phyloP scores from a whole-genome alignment of 2,113 vertebrate genomes.

The Anser brachyrhynchus region DNA sequence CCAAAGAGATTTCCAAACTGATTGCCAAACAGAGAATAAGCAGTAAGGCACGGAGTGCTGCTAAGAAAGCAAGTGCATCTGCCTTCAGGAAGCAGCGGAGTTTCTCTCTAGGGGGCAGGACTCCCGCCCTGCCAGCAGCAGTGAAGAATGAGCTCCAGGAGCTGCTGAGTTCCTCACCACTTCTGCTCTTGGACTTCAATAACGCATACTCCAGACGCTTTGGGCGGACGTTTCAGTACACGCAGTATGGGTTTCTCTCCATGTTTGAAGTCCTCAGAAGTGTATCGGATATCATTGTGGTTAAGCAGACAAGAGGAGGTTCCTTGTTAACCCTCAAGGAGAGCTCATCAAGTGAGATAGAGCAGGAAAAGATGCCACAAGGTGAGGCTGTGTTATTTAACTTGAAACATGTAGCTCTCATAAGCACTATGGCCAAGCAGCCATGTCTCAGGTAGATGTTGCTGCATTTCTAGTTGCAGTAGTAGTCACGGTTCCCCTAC shows the following conservation, averaged over 20 bases:
- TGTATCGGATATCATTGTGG: conserved; percentile 74
- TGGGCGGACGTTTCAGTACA: conserved; percentile 77
- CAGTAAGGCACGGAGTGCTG: background rate
- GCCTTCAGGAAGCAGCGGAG: background rate
- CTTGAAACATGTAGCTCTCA: fast-evolving
- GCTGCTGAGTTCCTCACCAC: conserved; percentile 82
- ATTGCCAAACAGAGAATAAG: conserved; percentile 82
- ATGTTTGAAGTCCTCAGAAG: conserved; percentile 82
- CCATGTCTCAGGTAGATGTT: background rate
- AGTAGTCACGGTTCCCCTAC: background rate
- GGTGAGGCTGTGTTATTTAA: conserved; percentile 26
- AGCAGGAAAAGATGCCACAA: conserved; percentile 21
- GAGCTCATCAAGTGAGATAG: background rate
- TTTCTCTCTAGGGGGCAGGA: conserved; percentile 68
- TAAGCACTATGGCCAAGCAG: background rate
- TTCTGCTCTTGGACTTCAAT: conserved; percentile 84
- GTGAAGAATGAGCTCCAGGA: conserved; percentile 85
- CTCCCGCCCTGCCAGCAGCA: conserved; percentile 74
- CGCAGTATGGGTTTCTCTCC: conserved; percentile 86
- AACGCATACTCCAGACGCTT: conserved; percentile 78
- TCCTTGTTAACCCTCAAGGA: conserved; percentile 82
- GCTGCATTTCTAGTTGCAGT: background rate
- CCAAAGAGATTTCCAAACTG: conserved; percentile 81
- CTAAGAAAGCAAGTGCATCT: background rate
- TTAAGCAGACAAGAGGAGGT: conserved; percentile 82